Percentiles rank a stretch among this genome's conserved stretches.
phyloP scores from a whole-genome alignment of 2,888 invertebrate species.

The Pomacea canaliculata region DNA sequence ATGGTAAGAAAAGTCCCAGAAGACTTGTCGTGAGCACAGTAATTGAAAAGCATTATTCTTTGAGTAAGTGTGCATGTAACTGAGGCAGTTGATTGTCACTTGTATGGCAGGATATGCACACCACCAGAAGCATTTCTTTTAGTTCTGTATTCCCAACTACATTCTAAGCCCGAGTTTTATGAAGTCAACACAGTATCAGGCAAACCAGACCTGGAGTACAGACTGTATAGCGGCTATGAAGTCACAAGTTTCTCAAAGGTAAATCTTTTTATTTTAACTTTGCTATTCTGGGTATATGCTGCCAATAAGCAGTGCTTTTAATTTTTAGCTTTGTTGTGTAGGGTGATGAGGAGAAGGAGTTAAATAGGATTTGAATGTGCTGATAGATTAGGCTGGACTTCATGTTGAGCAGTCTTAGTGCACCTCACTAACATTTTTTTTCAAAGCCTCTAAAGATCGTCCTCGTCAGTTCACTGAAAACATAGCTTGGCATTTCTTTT shows the following conservation, averaged over 20 bases:
- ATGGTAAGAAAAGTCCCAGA: too few species aligned
- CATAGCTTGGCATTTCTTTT: too few species aligned
- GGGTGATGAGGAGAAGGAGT: background rate
- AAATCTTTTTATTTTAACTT: constrained; percentile 4
- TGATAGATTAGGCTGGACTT: background rate
- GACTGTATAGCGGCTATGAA: constrained; percentile 60
- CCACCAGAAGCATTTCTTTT: constrained; percentile 66
- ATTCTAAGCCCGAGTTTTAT: constrained; percentile 66
- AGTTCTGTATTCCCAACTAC: constrained; percentile 62
- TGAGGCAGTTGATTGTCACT: too few species aligned
- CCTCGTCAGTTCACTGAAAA: too few species aligned
- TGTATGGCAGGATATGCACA: constrained; percentile 57
- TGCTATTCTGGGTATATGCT: background rate
- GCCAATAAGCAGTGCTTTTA: background rate
- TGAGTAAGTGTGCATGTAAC: too few species aligned
- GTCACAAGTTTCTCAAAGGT: constrained; percentile 61
- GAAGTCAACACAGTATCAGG: constrained; percentile 52
- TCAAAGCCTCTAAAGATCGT: too few species aligned
- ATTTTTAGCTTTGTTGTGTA: background rate
- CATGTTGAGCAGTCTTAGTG: too few species aligned
- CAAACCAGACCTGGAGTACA: constrained; percentile 49
- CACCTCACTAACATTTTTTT: too few species aligned
- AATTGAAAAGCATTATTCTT: too few species aligned
- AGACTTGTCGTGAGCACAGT: too few species aligned
- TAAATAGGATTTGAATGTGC: background rate